Percentiles rank a stretch among this genome's conserved stretches.
phyloP scores from a whole-genome alignment of 2,888 invertebrate species.

The Melangyna quadrimaculata region DNA sequence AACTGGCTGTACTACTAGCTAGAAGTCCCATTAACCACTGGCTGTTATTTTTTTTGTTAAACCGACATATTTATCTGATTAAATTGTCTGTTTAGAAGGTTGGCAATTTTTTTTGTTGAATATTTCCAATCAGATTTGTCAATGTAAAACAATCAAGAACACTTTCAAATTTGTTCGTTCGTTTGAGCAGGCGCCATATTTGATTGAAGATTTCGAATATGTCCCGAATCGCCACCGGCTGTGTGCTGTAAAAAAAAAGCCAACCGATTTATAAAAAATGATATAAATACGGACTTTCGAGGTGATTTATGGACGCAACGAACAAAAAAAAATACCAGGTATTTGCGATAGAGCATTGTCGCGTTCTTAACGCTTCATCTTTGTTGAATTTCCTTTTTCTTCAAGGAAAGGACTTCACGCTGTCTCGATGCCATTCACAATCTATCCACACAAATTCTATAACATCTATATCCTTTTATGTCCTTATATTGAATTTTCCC shows the following conservation, averaged over 20 bases:
- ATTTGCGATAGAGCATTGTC: constrained; percentile 56
- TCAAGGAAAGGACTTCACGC: background rate
- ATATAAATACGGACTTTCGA: constrained; percentile 54
- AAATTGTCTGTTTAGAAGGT: too few relatives aligned
- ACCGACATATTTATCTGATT: too few relatives aligned
- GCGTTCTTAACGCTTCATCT: constrained; percentile 66
- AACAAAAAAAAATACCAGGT: constrained; percentile 42
- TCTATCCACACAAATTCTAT: constrained; percentile 30
- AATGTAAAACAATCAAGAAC: background rate
- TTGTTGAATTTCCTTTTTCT: constrained; percentile 32
- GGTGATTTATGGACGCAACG: constrained; percentile 61
- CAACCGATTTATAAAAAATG: constrained; percentile 52
- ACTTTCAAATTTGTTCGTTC: background rate
- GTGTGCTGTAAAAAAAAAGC: constrained; percentile 21
- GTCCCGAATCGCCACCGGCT: background rate
- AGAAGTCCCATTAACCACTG: too few relatives aligned
- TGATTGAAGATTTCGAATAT: background rate
- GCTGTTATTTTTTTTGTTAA: too few relatives aligned
- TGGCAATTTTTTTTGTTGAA: background rate
- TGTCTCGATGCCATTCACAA: constrained; percentile 37
- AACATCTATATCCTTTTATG: constrained; percentile 61
- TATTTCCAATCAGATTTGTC: background rate
- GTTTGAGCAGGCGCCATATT: background rate
- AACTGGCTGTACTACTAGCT: too few relatives aligned
- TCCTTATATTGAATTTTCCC: constrained; percentile 69